Conservation (phyloP, 1,140 invertebrate genomes). For the Lordiphosa mommai region DNA sequence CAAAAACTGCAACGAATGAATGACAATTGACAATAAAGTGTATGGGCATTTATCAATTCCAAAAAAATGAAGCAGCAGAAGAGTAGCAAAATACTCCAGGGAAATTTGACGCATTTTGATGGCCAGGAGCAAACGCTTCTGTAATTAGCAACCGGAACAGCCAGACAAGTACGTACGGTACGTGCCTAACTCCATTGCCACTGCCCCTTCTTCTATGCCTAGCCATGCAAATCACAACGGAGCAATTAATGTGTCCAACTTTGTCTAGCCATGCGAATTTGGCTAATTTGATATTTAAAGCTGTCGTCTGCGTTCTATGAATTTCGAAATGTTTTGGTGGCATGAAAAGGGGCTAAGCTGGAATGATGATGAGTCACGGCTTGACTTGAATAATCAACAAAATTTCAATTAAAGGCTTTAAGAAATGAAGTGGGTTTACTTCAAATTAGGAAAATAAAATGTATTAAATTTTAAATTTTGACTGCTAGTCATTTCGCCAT, state of each 20-base stretch:
- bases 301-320: slow-evolving; percentile 10
- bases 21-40: slow-evolving; percentile 57
- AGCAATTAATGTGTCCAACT: slow-evolving; percentile 59
- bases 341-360: too few relatives aligned
- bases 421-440: too few relatives aligned
- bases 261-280: slow-evolving; percentile 49
- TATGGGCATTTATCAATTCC: slow-evolving; percentile 63
- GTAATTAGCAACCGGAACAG: slow-evolving; percentile 36
- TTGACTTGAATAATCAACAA: too few relatives aligned
- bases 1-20: slow-evolving; percentile 26
- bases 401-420: too few relatives aligned
- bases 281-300: slow-evolving; percentile 68
- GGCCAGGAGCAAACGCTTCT: slow-evolving; percentile 20
- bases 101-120: not conserved
- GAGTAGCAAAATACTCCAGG: not conserved
- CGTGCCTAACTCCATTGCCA: slow-evolving; percentile 13
- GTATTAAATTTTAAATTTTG: too few relatives aligned
- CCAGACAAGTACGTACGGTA: slow-evolving; percentile 35
- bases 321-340: too few relatives aligned
- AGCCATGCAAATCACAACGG: slow-evolving; percentile 60
- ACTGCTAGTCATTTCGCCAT: too few relatives aligned
- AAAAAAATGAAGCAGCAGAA: not conserved
- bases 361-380: too few relatives aligned
- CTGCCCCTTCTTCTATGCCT: not conserved
- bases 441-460: too few relatives aligned